Conservation (phyloP, 2,888 invertebrate species). For the Tenthredo notha region DNA sequence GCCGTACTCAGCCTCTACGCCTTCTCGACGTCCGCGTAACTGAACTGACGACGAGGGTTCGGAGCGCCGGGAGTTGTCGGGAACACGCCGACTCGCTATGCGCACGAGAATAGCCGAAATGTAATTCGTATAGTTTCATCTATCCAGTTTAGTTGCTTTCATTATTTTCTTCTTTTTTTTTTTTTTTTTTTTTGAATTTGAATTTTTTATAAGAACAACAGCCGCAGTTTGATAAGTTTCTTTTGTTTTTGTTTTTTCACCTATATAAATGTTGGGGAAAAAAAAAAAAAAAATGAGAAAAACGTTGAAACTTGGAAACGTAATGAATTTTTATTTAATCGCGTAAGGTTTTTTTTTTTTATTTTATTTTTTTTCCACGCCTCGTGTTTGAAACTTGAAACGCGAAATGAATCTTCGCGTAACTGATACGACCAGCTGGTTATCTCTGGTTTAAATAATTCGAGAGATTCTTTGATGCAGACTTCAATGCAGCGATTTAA, state of each 20-base stretch:
- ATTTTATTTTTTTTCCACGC: no score
- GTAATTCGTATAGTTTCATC: slow-evolving; percentile 10
- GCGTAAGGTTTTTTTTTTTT: no score
- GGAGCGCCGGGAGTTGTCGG: slow-evolving; percentile 26
- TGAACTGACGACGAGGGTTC: slow-evolving; percentile 13
- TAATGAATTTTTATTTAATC: neutral
- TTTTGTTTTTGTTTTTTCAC: neutral
- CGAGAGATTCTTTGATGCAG: neutral
- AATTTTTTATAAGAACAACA: neutral
- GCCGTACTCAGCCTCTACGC: slow-evolving; percentile 31
- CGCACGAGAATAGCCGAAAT: slow-evolving; percentile 52
- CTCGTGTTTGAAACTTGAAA: neutral
- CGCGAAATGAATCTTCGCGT: neutral
- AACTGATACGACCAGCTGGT: neutral
- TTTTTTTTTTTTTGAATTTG: no score
- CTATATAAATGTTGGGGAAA: neutral
- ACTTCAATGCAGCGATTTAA: neutral
- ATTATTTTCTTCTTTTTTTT: neutral
- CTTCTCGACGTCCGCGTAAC: slow-evolving; percentile 13
- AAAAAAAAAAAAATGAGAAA: neutral
- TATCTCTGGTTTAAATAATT: neutral
- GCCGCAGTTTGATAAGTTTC: neutral
- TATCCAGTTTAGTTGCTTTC: neutral
- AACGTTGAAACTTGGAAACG: neutral
- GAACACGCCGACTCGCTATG: slow-evolving; percentile 38